Base-by-base conservation (phyloP, 2,113 vertebrate species). In the Protobothrops flavoviridis region DNA sequence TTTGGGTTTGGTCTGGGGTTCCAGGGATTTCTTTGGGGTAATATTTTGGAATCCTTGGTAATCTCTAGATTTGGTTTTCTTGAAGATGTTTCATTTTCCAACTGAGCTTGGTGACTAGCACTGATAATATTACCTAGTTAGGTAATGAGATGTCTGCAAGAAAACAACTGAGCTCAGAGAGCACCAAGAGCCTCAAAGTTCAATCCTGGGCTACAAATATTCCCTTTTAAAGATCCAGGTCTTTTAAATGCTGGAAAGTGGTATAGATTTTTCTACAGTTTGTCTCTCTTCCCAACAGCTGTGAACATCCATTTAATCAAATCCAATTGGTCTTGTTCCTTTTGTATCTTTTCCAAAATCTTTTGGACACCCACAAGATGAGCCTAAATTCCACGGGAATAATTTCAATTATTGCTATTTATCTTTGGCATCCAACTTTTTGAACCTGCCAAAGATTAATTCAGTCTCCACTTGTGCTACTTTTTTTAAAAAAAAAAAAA, bases 351-450 rank as follows among this genome's bases (percentile, higher is more conserved):
- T 50, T 2, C 85, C 45, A 29, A 50, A 45, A 87, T 87, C 85
- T 87, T 50, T 45, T 50, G 85, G 21, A 48, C 24, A 29, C 5
- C 11, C 85, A 52, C 4, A 23, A 3, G 21, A 26, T 74, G 69
- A 39, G 5, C 5, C 69, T 33, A 91, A 95, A 91, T 94, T 93
- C 91, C 89, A 39, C 26, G 93, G 23, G 96, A 96, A 96, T 94
- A 89, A 64, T 93, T 93, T 88, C 87, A 91, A 92, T 90, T 88
- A 69, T 74, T 74, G 69, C 91, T 92, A 92, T 15, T 64, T 10
- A 91, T 21, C 87, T 95, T 90, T 93, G 69, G 89, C 64, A 89
- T 92, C 90, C 52, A 0, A 0, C 92, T 95, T 95, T 93, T 53
- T 24, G 45, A 52, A 0, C 45, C n/a, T 64, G 33, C 0, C 0